A percentile compares a stretch with the other conserved stretches of the same genome.
phyloP scores from a whole-genome alignment of 2,888 invertebrate genomes.

The Philereme vetulata region DNA sequence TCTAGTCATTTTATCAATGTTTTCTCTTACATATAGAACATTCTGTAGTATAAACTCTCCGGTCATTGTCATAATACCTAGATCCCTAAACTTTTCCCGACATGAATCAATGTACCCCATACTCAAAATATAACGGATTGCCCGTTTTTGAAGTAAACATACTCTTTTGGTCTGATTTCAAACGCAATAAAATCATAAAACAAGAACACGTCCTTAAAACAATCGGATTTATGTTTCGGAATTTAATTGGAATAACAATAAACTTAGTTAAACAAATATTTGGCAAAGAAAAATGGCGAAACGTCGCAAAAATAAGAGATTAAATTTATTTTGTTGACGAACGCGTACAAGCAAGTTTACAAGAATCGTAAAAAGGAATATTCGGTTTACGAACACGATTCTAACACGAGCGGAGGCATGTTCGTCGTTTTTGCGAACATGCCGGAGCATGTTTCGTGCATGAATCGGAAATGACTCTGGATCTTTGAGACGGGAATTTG shows the following conservation, averaged over 20 bases:
- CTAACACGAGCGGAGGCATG: constrained; percentile 53
- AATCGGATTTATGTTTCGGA: constrained; percentile 15
- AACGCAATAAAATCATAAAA: background rate
- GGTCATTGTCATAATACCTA: too few relatives aligned
- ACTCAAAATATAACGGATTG: too few relatives aligned
- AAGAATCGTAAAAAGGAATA: constrained; percentile 16
- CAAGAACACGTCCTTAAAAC: constrained; percentile 21
- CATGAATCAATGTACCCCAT: too few relatives aligned
- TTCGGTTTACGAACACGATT: constrained; percentile 44
- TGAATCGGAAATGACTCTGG: constrained; percentile 52
- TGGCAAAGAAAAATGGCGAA: constrained; percentile 12
- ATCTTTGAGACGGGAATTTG: constrained; percentile 39
- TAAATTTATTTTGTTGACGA: constrained; percentile 25
- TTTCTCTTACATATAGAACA: too few relatives aligned
- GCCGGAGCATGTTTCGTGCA: constrained; percentile 62
- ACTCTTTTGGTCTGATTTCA: constrained; percentile 2
- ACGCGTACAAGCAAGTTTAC: constrained; percentile 21
- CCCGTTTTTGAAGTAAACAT: too few relatives aligned
- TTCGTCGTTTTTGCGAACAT: constrained; percentile 53
- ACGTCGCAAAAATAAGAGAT: constrained; percentile 28
- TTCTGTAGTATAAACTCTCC: too few relatives aligned
- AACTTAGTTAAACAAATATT: constrained; percentile 14
- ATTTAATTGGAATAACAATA: constrained; percentile 24
- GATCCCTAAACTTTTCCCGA: too few relatives aligned
- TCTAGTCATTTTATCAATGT: too few relatives aligned